Percentiles rank a stretch among this genome's conserved stretches.
These are phyloP conservation scores for Psammodynastes pulverulentus DNA, from an alignment of 2,113 vertebrate genomes.

Conservation along the genomic window DNA sequence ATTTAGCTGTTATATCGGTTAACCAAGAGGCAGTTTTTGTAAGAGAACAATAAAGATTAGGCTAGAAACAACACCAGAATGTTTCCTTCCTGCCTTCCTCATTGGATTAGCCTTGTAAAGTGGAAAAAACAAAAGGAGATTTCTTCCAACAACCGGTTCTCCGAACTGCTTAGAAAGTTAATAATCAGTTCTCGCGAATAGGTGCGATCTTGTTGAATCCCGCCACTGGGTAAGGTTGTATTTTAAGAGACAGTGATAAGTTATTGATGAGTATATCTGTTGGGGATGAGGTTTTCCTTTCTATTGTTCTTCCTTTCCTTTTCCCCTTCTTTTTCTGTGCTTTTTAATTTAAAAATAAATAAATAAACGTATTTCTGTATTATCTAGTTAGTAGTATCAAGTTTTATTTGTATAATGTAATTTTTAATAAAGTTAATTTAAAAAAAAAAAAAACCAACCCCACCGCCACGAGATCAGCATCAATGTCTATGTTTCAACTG, in stretches of 20 bases:
- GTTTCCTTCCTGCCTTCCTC: too few species aligned
- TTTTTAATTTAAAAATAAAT: not conserved
- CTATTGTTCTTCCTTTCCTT: not conserved
- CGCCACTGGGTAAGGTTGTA: too few species aligned
- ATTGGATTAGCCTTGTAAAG: too few species aligned
- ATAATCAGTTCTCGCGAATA: too few species aligned
- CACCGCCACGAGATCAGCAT: not conserved
- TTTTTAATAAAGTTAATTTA: not conserved
- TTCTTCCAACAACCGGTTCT: too few species aligned
- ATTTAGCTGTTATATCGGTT: too few species aligned
- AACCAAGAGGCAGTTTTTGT: too few species aligned
- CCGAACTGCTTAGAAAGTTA: too few species aligned
- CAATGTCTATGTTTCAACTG: conserved; percentile 38
- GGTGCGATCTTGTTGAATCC: too few species aligned
- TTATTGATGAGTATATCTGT: not conserved
- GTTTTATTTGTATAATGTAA: not conserved
- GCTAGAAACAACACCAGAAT: too few species aligned
- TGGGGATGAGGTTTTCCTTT: not conserved
- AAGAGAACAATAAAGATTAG: too few species aligned
- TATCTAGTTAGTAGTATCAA: not conserved
- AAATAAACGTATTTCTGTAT: not conserved
- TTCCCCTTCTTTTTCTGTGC: not conserved
- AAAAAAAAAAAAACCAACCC: not conserved
- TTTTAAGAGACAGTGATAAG: not conserved
- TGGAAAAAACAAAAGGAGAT: too few species aligned